Base-by-base conservation (phyloP, 2,888 invertebrate species). In the Masnerella sp. region DNA sequence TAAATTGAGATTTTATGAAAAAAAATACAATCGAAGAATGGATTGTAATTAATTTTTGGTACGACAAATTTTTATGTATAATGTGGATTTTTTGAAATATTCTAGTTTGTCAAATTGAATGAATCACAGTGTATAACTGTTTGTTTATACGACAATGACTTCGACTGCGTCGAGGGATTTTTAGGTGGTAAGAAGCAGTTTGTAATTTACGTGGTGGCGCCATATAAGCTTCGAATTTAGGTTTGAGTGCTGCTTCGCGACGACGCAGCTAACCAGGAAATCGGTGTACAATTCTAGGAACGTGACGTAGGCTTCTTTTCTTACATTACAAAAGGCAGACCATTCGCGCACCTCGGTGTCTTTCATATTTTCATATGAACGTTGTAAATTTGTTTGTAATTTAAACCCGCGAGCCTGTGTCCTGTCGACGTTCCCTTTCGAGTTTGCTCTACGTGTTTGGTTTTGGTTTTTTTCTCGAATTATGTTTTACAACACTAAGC, bases 141-240 rank as follows among this genome's bases (percentile, higher is more conserved):
- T 64, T 32, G 54, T 65, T 65, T 65, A 56, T 45, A 64, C 34
- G 32, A 64, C 38, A 43, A 38, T 65, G 56, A 67, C 12, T 58
- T n/a, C n/a, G n/a, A n/a, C n/a, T 14, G 51, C 42, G 38, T 47
- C 36, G 14, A 43, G 43, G 15, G 58, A 68, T n/a, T n/a, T 40
- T 42, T 59, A 59, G 59, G 45, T 15, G 43, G 52, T 61, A 61
- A 69, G 59, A 20, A 45, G 38, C 59, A 68, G 68, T 68, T 68
- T 69, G 59, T 69, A 69, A 69, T 69, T 61, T 69, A 69, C 45
- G 40, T 54, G 61, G 68, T 54, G 68, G 40, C 61, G 68, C 68
- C 59, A 61, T 69, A 45, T 45, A 69, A 52, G 68, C 58, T 58
- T 67, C 65, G 65, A 65, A 54, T 65, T n/a, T n/a, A n/a, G n/a